A percentile compares a stretch with the other conserved stretches of the same genome.
phyloP scores from a whole-genome alignment of 30 jellyfish, hydroid and myxozoan species.

The Phacellophora camtschatica region DNA sequence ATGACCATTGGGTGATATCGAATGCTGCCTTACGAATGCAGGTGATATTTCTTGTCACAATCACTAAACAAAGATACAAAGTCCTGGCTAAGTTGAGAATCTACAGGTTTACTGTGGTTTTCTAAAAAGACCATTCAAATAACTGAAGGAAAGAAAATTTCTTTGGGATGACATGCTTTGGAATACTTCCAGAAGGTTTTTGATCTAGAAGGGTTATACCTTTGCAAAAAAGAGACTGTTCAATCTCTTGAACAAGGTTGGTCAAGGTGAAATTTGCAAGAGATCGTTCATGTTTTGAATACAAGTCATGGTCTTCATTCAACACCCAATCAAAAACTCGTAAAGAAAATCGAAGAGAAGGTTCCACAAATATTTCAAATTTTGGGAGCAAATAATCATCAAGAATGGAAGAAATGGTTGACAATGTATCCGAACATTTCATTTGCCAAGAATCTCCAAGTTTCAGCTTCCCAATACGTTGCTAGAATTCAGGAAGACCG shows the following conservation, averaged over 20 bases:
- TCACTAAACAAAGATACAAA: not conserved
- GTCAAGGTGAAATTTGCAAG: no score
- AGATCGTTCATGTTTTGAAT: not conserved
- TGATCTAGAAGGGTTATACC: no score
- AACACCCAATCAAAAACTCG: conserved; percentile 46
- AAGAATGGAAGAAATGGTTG: no score
- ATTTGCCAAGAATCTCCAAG: no score
- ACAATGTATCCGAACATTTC: no score
- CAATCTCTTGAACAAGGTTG: not conserved
- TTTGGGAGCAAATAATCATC: no score
- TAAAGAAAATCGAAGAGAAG: conserved; percentile 12
- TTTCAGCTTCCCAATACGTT: conserved; percentile 3
- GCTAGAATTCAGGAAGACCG: not conserved
- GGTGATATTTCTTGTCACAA: not conserved
- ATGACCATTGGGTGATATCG: conserved; percentile 54
- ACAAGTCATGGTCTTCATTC: conserved; percentile 16
- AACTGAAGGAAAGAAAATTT: not conserved
- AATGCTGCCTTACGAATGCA: no score
- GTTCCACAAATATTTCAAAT: no score
- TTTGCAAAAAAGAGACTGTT: no score
- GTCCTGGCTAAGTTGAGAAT: not conserved
- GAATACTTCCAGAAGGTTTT: no score
- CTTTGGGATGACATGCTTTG: not conserved
- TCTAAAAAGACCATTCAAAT: not conserved
- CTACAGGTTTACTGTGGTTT: not conserved